Evolutionary conservation across 2,797 vertebrate genomes (phyloP).

Genomic region (Dallia pectoralis): DNA sequence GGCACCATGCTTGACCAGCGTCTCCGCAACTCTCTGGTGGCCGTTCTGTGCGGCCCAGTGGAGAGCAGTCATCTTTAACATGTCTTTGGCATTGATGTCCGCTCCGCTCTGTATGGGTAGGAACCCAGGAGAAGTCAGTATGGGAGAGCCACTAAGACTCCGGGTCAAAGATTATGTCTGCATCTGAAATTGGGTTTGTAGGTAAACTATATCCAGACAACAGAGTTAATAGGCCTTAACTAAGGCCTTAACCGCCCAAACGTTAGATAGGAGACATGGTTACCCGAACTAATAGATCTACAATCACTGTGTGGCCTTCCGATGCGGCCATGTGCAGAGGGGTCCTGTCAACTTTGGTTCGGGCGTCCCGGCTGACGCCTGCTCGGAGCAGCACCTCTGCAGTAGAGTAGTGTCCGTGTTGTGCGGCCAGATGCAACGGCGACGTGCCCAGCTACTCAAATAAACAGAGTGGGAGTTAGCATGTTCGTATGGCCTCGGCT

Average conservation of each 20-base stretch:
- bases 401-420: slow-evolving; percentile 89
- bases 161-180: background rate
- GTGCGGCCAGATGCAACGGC: slow-evolving; percentile 89
- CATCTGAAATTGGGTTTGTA: background rate
- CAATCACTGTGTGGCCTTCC: slow-evolving; percentile 83
- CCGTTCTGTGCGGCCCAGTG: slow-evolving; percentile 90
- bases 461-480: background rate
- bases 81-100: slow-evolving; percentile 91
- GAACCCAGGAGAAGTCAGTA: background rate
- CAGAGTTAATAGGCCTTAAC: background rate
- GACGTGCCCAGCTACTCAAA: slow-evolving; percentile 84
- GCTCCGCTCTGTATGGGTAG: slow-evolving; percentile 80
- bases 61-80: slow-evolving; percentile 92
- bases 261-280: slow-evolving; percentile 15
- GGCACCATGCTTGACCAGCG: slow-evolving; percentile 82
- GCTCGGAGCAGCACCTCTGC: slow-evolving; percentile 89
- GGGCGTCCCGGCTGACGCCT: slow-evolving; percentile 89
- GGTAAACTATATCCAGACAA: background rate
- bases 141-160: background rate
- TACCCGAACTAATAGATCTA: slow-evolving; percentile 89
- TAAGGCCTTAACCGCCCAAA: background rate
- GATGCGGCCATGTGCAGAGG: slow-evolving; percentile 91
- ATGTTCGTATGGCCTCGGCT: background rate
- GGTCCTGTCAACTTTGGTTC: slow-evolving; percentile 93
- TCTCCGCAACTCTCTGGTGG: slow-evolving; percentile 77